Conservation (phyloP, 2,113 vertebrate species). For the Colaptes auratus region DNA sequence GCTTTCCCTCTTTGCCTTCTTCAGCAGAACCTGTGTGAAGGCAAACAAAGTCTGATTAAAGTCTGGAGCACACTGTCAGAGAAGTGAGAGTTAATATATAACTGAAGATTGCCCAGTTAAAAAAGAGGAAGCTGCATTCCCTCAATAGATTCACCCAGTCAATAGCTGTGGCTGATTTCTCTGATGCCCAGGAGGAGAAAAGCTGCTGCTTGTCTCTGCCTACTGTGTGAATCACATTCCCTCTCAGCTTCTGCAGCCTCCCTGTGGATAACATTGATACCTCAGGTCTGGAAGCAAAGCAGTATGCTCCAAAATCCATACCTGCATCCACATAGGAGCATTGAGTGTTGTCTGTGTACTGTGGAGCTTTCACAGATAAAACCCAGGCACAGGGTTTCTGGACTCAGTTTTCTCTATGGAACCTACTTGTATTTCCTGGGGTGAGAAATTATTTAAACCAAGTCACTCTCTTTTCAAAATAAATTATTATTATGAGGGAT, state of each 20-base stretch:
- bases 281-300: not conserved
- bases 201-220: not conserved
- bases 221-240: not conserved
- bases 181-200: not conserved
- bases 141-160: not conserved
- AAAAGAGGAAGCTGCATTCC: not conserved
- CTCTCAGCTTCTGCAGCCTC: not conserved
- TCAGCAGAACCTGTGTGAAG: not conserved
- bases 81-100: not conserved
- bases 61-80: not conserved
- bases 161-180: not conserved
- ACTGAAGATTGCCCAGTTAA: not conserved
- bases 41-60: not conserved
- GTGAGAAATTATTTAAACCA: not conserved
- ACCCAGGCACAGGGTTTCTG: not conserved
- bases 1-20: not conserved
- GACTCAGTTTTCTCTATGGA: not conserved
- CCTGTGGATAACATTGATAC: rapidly evolving
- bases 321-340: not conserved
- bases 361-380: not conserved
- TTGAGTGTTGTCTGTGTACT: not conserved
- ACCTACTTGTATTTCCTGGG: not conserved
- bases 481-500: not conserved
- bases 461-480: not conserved
- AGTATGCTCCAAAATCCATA: not conserved